Conservation (phyloP, 2,888 invertebrate species). For the Drosophila fulvimacula region DNA sequence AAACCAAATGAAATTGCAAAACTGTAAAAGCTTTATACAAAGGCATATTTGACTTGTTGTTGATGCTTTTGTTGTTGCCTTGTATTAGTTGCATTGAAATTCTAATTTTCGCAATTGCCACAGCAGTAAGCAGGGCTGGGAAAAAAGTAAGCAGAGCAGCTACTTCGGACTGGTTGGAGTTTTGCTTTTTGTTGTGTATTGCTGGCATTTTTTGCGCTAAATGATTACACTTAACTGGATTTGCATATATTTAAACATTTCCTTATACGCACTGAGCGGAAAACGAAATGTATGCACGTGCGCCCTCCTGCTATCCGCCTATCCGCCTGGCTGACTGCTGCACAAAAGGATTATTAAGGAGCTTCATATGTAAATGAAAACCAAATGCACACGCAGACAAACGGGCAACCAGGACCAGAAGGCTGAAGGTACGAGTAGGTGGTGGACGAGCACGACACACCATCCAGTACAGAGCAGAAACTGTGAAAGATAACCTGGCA, state of each 20-base stretch:
- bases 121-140: neutral
- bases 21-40: conserved; percentile 44
- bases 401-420: conserved; percentile 29
- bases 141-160: conserved; percentile 31
- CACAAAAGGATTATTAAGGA: conserved; percentile 81
- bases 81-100: conserved; percentile 77
- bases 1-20: conserved; percentile 25
- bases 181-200: conserved; percentile 49
- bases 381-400: conserved; percentile 79
- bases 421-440: conserved; percentile 14
- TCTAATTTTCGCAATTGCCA: conserved; percentile 69
- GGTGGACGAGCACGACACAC: conserved; percentile 23
- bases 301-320: conserved; percentile 34
- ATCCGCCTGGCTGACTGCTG: conserved; percentile 61
- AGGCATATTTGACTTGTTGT: conserved; percentile 33
- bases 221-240: conserved; percentile 81
- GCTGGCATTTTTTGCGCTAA: conserved; percentile 70
- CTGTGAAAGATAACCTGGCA: conserved; percentile 77
- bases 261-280: conserved; percentile 73
- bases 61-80: conserved; percentile 27
- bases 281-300: conserved; percentile 79
- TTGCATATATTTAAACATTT: conserved; percentile 81
- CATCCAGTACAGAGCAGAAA: conserved; percentile 41
- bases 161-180: conserved; percentile 23
- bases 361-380: conserved; percentile 81